Evolutionary conservation across 2,113 vertebrate genomes (phyloP).

Genomic region (Danionella cerebrum): DNA sequence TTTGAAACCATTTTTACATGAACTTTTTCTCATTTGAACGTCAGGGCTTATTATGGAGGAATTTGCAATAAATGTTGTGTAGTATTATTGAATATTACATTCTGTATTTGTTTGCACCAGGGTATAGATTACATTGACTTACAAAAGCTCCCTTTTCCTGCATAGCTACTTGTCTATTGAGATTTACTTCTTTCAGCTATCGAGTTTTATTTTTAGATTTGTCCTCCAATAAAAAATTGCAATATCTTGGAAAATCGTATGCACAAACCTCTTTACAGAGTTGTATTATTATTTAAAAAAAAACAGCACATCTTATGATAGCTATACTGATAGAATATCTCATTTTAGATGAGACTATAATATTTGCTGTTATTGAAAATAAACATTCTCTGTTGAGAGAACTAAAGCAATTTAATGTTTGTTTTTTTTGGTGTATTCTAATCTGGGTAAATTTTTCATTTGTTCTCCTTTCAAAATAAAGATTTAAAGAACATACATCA

Average conservation of each 20-base stretch:
- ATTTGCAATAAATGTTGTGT: too few species aligned
- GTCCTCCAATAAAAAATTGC: neutral
- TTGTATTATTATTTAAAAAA: neutral
- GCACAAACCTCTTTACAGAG: neutral
- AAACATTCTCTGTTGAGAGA: neutral
- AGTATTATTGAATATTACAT: neutral
- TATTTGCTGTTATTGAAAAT: conserved; percentile 2
- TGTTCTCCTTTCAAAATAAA: neutral
- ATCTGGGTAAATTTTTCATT: neutral
- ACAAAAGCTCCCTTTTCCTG: too few species aligned
- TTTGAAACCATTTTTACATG: too few species aligned
- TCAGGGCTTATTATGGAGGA: too few species aligned
- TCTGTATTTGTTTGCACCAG: too few species aligned
- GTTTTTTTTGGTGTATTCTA: neutral
- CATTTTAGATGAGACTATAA: neutral
- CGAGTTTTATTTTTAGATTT: neutral
- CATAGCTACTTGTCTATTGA: neutral
- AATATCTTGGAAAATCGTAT: neutral
- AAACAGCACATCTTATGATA: neutral
- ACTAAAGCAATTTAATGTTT: neutral
- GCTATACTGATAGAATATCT: neutral
- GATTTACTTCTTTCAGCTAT: neutral
- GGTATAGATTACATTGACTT: too few species aligned
- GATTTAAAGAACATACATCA: neutral
- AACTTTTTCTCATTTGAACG: too few species aligned